Percentiles rank a stretch among this genome's conserved stretches.
Evolutionary conservation across 2,888 invertebrate genomes (phyloP).

Genomic region (Tipula confusa): DNA sequence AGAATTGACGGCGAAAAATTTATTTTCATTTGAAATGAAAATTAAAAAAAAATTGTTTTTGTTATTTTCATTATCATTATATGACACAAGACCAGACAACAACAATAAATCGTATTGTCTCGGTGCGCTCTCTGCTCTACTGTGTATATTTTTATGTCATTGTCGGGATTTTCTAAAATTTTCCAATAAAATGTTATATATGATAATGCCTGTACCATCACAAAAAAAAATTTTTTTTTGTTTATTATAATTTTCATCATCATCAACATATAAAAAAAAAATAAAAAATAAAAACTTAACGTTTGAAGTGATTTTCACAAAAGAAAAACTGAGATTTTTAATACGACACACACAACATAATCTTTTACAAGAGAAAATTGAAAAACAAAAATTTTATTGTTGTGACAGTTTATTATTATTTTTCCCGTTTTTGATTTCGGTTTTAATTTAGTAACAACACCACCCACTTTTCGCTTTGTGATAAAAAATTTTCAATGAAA

Average conservation of each 20-base stretch:
- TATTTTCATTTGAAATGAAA: not conserved
- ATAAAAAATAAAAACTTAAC: not conserved
- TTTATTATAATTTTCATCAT: conserved; percentile 25
- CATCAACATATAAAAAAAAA: not conserved
- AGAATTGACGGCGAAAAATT: not conserved
- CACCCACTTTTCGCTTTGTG: conserved; percentile 1
- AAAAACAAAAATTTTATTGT: not conserved
- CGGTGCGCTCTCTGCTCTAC: not conserved
- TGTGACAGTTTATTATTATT: not conserved
- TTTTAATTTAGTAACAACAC: conserved; percentile 20
- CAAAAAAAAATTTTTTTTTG: not conserved
- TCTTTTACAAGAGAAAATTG: conserved; percentile 9
- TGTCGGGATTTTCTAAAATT: not conserved
- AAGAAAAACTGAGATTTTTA: not conserved
- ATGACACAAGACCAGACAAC: not conserved
- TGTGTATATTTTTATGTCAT: not conserved
- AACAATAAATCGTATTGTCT: not conserved
- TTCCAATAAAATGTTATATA: not conserved
- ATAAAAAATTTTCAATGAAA: not conserved
- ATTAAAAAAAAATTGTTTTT: too few species aligned
- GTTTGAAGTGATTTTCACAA: conserved; percentile 20
- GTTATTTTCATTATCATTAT: not conserved
- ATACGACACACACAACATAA: not conserved
- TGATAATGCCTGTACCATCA: not conserved
- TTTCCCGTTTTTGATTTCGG: conserved; percentile 6